phyloP scores from a whole-genome alignment of 2,888 invertebrate genomes.

The Drosophila formosana region DNA sequence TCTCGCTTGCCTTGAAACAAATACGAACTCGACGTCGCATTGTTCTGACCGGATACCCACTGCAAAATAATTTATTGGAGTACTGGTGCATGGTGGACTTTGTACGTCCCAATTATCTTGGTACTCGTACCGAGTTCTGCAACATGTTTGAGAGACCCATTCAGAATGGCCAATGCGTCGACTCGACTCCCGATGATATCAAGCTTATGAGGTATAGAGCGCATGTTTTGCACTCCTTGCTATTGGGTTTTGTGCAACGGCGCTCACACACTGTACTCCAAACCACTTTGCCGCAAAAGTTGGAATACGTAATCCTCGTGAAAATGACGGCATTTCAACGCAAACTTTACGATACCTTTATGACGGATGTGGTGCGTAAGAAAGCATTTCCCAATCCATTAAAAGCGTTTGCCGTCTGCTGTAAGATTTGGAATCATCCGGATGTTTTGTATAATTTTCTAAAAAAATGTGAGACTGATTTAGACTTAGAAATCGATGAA shows the following conservation, averaged over 20 bases:
- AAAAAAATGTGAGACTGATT: constrained; percentile 91
- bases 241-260: constrained; percentile 98
- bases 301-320: constrained; percentile 96
- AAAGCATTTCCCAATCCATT: constrained; percentile 96
- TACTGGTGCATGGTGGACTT: constrained; percentile 99
- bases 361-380: constrained; percentile 95
- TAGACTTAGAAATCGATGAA: constrained; percentile 93
- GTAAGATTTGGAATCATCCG: constrained; percentile 99
- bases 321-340: constrained; percentile 96
- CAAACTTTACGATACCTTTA: constrained; percentile 95
- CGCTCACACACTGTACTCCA: constrained; percentile 97
- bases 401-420: constrained; percentile 99
- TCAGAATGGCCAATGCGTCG: constrained; percentile 98
- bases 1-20: constrained; percentile 97
- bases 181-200: constrained; percentile 97
- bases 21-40: constrained; percentile 97
- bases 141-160: constrained; percentile 99
- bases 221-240: constrained; percentile 96
- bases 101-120: constrained; percentile 98
- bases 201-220: constrained; percentile 97
- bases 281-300: constrained; percentile 96
- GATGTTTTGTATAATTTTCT: constrained; percentile 95
- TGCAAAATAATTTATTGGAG: constrained; percentile 98
- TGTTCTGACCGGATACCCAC: constrained; percentile 98
- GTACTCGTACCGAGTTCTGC: constrained; percentile 97